Conservation (phyloP, 2,797 vertebrate genomes). For the Denticeps clupeoides region DNA sequence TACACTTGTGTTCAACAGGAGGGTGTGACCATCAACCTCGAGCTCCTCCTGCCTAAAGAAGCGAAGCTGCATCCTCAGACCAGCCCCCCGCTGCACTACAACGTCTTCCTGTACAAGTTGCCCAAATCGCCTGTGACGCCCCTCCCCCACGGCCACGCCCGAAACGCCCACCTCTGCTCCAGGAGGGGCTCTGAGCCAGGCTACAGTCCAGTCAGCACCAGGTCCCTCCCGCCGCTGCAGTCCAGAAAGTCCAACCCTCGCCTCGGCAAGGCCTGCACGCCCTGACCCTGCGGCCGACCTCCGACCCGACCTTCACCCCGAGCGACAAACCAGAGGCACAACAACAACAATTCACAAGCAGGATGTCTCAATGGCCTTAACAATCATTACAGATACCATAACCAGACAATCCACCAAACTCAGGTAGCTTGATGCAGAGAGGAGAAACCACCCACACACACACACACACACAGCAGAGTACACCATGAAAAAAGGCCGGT, state of each 20-base stretch:
- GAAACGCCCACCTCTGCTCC: slow-evolving; percentile 29
- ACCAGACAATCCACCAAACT: too few species aligned
- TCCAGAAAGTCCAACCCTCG: slow-evolving; percentile 26
- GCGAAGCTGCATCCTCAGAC: slow-evolving; percentile 46
- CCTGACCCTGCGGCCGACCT: slow-evolving; percentile 8
- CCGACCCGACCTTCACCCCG: background rate
- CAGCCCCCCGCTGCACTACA: slow-evolving; percentile 51
- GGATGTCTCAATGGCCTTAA: too few species aligned
- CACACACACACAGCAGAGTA: too few species aligned
- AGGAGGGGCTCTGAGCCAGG: slow-evolving; percentile 28
- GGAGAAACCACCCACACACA: too few species aligned
- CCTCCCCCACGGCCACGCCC: slow-evolving; percentile 20
- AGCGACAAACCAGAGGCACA: background rate
- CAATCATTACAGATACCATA: too few species aligned
- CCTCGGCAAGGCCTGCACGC: slow-evolving; percentile 21
- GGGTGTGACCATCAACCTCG: slow-evolving; percentile 62
- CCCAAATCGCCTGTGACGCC: slow-evolving; percentile 40
- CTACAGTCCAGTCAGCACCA: slow-evolving; percentile 49
- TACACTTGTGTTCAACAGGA: slow-evolving; percentile 45
- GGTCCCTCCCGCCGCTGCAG: slow-evolving; percentile 51
- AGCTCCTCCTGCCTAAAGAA: slow-evolving; percentile 64
- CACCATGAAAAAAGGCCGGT: too few species aligned
- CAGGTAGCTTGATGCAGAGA: too few species aligned
- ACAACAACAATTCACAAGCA: too few species aligned
- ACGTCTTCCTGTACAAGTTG: slow-evolving; percentile 64